Evolutionary conservation across 2,113 vertebrate genomes (phyloP).

Genomic region (Etheostoma spectabile): DNA sequence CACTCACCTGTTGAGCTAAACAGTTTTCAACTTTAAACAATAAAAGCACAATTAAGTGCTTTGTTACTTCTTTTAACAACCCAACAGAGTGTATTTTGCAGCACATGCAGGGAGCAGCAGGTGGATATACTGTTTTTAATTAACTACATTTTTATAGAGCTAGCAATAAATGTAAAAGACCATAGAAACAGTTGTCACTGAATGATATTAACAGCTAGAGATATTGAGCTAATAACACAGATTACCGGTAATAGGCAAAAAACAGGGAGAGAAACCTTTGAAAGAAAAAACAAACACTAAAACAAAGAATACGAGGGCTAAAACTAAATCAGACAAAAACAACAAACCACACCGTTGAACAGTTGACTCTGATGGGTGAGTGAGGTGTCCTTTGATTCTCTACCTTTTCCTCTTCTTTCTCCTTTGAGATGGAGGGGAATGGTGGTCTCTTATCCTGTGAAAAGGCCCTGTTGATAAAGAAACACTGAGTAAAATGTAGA

Average conservation of each 20-base stretch:
- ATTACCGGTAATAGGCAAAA: background rate
- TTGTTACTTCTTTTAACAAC: background rate
- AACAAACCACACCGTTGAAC: slow-evolving; percentile 33
- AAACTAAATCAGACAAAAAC: background rate
- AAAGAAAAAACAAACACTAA: background rate
- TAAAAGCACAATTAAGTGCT: background rate
- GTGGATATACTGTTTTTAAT: background rate
- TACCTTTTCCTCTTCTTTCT: slow-evolving; percentile 12
- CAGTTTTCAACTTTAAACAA: background rate
- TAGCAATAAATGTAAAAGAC: background rate
- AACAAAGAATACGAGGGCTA: background rate
- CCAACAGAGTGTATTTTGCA: background rate
- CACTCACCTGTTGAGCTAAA: background rate
- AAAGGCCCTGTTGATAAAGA: slow-evolving; percentile 43
- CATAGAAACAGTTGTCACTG: background rate
- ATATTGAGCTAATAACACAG: background rate
- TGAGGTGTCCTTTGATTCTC: background rate
- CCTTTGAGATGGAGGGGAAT: background rate
- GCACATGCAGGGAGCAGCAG: background rate
- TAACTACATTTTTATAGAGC: background rate
- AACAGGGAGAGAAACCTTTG: background rate
- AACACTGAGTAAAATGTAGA: background rate
- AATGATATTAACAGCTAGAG: slow-evolving; percentile 9
- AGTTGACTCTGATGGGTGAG: slow-evolving; percentile 3
- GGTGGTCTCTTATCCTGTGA: background rate